Percentiles rank a stretch among this genome's conserved stretches.
These are phyloP conservation scores for Neolamprologus hecqui DNA, from an alignment of 2,113 vertebrate species.

Conservation along the genomic window DNA sequence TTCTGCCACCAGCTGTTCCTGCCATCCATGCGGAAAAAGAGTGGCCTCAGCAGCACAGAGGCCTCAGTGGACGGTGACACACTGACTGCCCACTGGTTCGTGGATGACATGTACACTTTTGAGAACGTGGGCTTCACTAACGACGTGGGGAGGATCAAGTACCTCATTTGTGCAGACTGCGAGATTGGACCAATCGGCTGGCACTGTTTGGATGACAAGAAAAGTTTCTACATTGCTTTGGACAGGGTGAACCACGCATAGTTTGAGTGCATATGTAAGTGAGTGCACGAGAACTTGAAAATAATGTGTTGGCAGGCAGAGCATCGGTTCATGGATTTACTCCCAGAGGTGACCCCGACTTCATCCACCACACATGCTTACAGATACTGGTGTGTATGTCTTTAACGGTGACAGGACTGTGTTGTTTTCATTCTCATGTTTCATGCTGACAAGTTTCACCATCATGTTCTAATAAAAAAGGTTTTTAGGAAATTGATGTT, in stretches of 20 bases:
- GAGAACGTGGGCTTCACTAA: constrained; percentile 97
- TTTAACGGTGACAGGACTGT: neutral
- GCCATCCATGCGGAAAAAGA: constrained; percentile 88
- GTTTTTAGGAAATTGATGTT: neutral
- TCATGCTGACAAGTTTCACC: neutral
- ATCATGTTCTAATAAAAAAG: constrained; percentile 36
- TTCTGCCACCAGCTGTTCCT: constrained; percentile 78
- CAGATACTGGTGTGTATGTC: neutral
- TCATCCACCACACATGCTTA: neutral
- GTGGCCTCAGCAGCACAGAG: constrained; percentile 57
- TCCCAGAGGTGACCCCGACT: neutral
- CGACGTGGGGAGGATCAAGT: constrained; percentile 90
- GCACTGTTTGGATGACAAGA: constrained; percentile 92
- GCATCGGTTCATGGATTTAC: constrained; percentile 17
- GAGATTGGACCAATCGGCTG: constrained; percentile 96
- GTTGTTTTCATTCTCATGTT: neutral
- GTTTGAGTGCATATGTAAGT: neutral
- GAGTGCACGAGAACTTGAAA: constrained; percentile 5
- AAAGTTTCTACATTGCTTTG: constrained; percentile 88
- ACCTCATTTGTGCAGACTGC: constrained; percentile 95
- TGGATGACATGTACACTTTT: constrained; percentile 89
- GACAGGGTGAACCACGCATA: constrained; percentile 86
- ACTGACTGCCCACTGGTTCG: constrained; percentile 87
- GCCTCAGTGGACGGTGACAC: constrained; percentile 76
- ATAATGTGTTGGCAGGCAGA: neutral